A percentile compares a stretch with the other conserved stretches of the same genome.
Conservation (phyloP, 1,140 invertebrate species). For the Papilio polyxenes region DNA sequence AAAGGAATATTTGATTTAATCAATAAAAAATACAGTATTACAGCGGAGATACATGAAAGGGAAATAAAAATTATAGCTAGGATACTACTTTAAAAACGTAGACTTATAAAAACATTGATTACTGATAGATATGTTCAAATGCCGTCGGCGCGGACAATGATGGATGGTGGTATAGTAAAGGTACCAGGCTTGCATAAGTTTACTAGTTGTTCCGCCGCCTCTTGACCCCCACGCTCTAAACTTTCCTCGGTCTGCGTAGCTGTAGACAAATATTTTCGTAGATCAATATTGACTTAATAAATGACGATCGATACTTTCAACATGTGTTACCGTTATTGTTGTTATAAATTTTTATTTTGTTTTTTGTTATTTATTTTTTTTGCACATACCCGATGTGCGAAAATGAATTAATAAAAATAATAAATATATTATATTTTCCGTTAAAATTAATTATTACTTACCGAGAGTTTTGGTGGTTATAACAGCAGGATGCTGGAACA, state of each 20-base stretch:
- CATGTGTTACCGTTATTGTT: too few relatives aligned
- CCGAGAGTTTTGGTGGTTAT: background rate
- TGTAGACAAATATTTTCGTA: background rate
- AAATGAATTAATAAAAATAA: too few relatives aligned
- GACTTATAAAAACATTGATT: too few relatives aligned
- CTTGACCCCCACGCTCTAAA: background rate
- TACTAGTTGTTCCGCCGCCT: background rate
- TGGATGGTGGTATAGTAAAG: background rate
- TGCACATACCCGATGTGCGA: too few relatives aligned
- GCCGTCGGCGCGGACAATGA: background rate
- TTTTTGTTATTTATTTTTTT: too few relatives aligned
- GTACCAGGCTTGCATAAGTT: background rate
- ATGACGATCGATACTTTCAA: background rate
- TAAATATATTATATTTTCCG: too few relatives aligned
- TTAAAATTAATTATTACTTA: background rate
- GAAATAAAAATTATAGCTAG: too few relatives aligned
- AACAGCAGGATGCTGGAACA: background rate
- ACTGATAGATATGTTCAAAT: background rate
- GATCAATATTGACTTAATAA: background rate
- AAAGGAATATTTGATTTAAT: too few relatives aligned
- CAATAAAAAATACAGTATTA: too few relatives aligned
- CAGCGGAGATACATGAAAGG: too few relatives aligned
- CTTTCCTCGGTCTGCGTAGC: background rate
- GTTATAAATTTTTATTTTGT: too few relatives aligned
- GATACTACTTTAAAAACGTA: too few relatives aligned